A percentile compares a stretch with the other conserved stretches of the same genome.
These are phyloP conservation scores for Torymus auratus DNA, from an alignment of 2,888 invertebrate genomes.

Conservation along the genomic window DNA sequence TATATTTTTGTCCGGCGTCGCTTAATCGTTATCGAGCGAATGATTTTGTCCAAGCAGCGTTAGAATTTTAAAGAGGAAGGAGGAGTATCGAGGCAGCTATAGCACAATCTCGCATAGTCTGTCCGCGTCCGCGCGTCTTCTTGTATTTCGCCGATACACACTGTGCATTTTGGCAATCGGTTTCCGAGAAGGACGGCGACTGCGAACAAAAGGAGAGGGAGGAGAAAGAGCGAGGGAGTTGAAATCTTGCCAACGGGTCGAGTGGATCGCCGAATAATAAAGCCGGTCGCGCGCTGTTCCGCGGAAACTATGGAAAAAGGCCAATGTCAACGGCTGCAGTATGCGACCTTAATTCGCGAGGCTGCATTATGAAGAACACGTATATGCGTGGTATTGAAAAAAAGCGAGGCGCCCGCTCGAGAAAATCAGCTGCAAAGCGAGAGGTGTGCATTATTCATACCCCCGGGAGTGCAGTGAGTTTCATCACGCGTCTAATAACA, in stretches of 20 bases:
- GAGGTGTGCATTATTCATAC: not conserved
- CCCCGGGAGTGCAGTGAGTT: not conserved
- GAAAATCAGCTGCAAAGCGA: too few species aligned
- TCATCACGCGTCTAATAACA: not conserved
- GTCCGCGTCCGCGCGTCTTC: too few species aligned
- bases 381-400: too few species aligned
- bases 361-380: not conserved
- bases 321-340: slow-evolving; percentile 43
- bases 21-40: too few species aligned
- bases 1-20: too few species aligned
- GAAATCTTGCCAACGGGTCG: slow-evolving; percentile 40
- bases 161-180: too few species aligned
- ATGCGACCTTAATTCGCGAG: slow-evolving; percentile 48
- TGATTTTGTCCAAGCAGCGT: too few species aligned
- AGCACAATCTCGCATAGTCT: too few species aligned
- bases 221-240: not conserved
- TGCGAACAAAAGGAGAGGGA: not conserved
- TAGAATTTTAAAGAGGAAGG: too few species aligned
- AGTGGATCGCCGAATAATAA: slow-evolving; percentile 40
- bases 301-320: slow-evolving; percentile 46
- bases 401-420: too few species aligned
- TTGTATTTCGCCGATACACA: too few species aligned
- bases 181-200: not conserved
- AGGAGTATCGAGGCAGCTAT: too few species aligned
- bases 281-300: not conserved